These are phyloP conservation scores for Addax nasomaculatus DNA, from an alignment of 2,113 vertebrate genomes.

Conservation along the genomic window DNA sequence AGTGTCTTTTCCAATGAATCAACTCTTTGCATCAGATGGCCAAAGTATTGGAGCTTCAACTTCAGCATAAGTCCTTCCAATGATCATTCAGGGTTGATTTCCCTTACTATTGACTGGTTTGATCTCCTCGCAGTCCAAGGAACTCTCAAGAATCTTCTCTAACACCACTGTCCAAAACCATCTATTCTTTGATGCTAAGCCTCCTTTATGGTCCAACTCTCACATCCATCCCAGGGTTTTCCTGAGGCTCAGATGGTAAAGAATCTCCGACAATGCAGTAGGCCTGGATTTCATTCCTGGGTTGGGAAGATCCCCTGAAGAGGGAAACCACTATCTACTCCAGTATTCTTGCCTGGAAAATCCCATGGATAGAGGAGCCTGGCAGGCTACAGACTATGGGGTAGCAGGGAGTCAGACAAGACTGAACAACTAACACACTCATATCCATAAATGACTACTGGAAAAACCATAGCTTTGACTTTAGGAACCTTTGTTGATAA, in stretches of 20 bases:
- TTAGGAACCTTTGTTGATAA: background rate
- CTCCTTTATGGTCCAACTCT: background rate
- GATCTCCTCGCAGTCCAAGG: rapidly evolving
- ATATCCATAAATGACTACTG: background rate
- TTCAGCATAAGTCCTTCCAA: background rate
- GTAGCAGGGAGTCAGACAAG: background rate
- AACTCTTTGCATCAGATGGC: background rate
- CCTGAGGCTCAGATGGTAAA: background rate
- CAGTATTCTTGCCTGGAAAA: background rate
- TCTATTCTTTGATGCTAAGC: background rate
- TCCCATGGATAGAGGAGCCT: background rate
- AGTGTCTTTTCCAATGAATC: background rate
- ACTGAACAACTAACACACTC: background rate
- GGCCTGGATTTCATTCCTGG: background rate
- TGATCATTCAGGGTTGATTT: background rate
- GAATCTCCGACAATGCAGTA: background rate
- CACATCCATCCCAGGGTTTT: background rate
- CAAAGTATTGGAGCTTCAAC: background rate
- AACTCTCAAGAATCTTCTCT: background rate
- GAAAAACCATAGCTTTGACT: background rate
- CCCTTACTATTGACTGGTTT: background rate
- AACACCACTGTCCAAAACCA: background rate
- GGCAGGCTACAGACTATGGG: background rate
- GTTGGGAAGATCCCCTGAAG: background rate
- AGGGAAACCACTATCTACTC: background rate